Evolutionary conservation across 2,888 invertebrate species (phyloP).

Genomic region (Xanthorhoe designata): DNA sequence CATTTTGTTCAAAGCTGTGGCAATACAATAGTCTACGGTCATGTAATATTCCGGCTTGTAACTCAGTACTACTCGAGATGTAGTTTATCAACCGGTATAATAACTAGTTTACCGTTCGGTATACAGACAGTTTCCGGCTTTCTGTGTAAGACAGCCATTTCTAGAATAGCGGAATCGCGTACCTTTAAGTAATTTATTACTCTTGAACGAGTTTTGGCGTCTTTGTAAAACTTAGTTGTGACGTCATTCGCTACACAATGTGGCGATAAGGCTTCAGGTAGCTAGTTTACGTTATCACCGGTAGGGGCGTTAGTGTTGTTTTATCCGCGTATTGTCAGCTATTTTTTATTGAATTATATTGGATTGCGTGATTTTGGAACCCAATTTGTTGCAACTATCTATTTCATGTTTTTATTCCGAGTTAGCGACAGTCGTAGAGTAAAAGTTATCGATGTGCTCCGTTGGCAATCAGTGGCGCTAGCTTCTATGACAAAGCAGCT

Average conservation of each 20-base stretch:
- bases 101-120: conserved; percentile 4
- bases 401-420: neutral
- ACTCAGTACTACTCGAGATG: neutral
- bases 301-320: conserved; percentile 17
- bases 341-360: conserved; percentile 6
- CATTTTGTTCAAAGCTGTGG: neutral
- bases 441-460: neutral
- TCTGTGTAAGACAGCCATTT: neutral
- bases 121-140: conserved; percentile 2
- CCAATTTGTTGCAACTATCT: neutral
- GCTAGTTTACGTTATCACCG: conserved; percentile 9
- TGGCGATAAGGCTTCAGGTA: neutral
- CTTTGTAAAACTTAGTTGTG: neutral
- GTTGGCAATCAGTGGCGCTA: neutral
- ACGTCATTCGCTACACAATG: neutral
- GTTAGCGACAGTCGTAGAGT: neutral
- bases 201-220: neutral
- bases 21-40: neutral
- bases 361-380: neutral
- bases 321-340: conserved; percentile 26
- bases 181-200: neutral
- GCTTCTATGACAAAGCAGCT: neutral
- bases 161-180: neutral
- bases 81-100: conserved; percentile 5
- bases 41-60: neutral